Evolutionary conservation across 2,113 vertebrate genomes (phyloP).

Genomic region (Microtus oregoni): DNA sequence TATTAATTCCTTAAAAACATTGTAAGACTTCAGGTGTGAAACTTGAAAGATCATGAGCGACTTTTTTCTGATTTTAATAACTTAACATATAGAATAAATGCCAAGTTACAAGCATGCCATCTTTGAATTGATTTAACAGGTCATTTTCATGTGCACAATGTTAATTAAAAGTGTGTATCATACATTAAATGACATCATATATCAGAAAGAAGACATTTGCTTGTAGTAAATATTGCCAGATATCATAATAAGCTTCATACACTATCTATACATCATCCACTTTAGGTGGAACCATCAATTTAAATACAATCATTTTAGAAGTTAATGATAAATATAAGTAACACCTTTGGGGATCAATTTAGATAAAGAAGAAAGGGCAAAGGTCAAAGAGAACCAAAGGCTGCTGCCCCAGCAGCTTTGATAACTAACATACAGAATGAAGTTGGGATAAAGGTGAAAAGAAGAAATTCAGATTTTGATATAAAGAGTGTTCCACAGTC

Average conservation of each 20-base stretch:
- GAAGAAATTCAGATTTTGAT: neutral
- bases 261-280: neutral
- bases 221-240: neutral
- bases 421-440: neutral
- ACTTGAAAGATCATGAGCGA: neutral
- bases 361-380: neutral
- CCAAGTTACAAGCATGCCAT: neutral
- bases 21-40: neutral
- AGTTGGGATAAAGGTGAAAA: neutral
- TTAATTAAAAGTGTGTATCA: neutral
- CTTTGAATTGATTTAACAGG: neutral
- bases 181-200: neutral
- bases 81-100: neutral
- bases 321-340: neutral
- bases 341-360: neutral
- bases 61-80: neutral
- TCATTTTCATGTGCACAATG: neutral
- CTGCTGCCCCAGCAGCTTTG: neutral
- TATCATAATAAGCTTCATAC: neutral
- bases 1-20: neutral
- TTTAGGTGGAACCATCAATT: neutral
- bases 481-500: neutral
- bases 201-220: neutral
- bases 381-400: neutral
- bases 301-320: neutral